A percentile compares a stretch with the other conserved stretches of the same genome.
Conservation (phyloP, 2,797 vertebrate genomes). For the Platyrinchus mystaceus region DNA sequence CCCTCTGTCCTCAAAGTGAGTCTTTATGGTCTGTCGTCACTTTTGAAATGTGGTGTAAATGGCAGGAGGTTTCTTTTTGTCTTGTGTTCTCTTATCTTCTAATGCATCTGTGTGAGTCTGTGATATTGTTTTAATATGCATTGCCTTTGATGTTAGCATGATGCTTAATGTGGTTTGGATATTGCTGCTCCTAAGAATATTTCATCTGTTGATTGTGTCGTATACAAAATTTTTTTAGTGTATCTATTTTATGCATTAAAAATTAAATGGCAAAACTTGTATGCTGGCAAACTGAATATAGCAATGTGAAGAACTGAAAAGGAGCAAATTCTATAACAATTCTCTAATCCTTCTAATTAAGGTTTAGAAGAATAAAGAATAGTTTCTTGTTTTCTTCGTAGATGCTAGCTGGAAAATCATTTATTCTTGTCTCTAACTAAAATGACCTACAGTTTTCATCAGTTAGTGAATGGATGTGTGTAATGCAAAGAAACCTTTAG, state of each 20-base stretch:
- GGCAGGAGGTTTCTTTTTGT: neutral
- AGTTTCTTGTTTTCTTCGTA: neutral
- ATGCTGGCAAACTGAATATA: neutral
- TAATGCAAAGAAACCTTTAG: neutral
- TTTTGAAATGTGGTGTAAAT: neutral
- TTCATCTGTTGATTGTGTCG: neutral
- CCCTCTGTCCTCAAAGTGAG: neutral
- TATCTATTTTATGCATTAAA: neutral
- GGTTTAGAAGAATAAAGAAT: neutral
- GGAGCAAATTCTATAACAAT: neutral
- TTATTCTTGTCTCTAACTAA: neutral
- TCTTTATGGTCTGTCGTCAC: neutral
- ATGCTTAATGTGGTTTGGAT: neutral
- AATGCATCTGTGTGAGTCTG: neutral
- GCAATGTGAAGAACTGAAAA: neutral
- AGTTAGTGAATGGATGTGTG: neutral
- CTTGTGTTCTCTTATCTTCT: neutral
- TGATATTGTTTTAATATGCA: too few species aligned
- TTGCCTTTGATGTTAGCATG: neutral
- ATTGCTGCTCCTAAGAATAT: neutral
- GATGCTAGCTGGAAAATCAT: neutral
- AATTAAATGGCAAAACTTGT: neutral
- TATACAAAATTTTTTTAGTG: neutral
- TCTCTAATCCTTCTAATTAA: neutral
- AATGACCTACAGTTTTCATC: neutral